phyloP scores from a whole-genome alignment of 2,888 invertebrate species.

The Drosophila setosimentum region DNA sequence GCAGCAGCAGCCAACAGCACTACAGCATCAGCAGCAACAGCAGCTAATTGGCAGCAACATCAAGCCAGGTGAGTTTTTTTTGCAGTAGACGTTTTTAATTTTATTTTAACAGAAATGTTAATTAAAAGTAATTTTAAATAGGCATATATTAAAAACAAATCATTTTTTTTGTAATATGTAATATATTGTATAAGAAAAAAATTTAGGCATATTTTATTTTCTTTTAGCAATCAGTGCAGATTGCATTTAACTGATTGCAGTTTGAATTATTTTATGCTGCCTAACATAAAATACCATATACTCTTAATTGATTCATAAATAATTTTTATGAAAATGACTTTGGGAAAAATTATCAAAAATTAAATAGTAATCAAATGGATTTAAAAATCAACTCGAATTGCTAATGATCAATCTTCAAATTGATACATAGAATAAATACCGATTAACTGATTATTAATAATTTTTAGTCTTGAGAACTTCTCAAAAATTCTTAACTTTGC shows the following conservation, averaged over 20 bases:
- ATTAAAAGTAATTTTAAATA: neutral
- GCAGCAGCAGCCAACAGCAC: conserved; percentile 72
- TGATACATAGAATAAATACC: neutral
- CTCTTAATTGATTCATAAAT: neutral
- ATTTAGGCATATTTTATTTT: neutral
- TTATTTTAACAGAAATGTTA: neutral
- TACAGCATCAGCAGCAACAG: conserved; percentile 72
- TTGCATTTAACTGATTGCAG: neutral
- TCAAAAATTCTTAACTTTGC: neutral
- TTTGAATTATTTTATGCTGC: neutral
- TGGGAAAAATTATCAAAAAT: neutral
- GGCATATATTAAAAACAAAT: neutral
- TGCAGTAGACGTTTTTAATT: neutral
- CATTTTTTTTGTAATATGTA: neutral
- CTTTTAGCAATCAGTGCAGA: neutral
- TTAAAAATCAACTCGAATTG: neutral
- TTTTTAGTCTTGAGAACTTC: neutral
- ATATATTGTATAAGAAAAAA: neutral
- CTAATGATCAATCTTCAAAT: neutral
- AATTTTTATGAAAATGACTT: neutral
- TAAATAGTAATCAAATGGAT: neutral
- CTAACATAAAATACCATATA: neutral
- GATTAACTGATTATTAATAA: neutral
- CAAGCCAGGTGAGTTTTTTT: conserved; percentile 82
- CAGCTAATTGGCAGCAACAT: conserved; percentile 80